Evolutionary conservation across 2,797 vertebrate species (phyloP).

Genomic region (Channa striata): DNA sequence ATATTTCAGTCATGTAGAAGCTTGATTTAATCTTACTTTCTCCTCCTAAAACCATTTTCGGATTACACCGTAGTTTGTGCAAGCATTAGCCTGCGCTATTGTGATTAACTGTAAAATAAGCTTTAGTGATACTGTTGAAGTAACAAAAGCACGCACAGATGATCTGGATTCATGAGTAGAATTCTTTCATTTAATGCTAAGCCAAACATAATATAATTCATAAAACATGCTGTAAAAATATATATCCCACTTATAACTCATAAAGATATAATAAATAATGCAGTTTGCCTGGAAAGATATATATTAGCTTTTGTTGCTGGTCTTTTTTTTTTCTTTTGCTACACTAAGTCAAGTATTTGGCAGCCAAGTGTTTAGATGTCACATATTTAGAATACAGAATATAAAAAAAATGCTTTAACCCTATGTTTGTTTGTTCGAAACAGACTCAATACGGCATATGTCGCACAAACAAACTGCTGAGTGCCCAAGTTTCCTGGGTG

Average conservation of each 20-base stretch:
- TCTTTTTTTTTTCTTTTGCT: background rate
- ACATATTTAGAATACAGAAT: background rate
- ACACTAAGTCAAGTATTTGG: background rate
- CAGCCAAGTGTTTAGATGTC: too few species aligned
- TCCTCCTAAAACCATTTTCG: constrained; percentile 18
- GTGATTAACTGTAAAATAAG: constrained; percentile 14
- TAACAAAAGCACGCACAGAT: background rate
- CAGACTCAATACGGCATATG: background rate
- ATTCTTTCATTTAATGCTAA: background rate
- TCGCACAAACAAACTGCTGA: background rate
- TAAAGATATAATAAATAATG: background rate
- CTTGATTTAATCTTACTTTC: constrained; percentile 59
- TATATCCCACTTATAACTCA: background rate
- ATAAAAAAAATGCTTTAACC: background rate
- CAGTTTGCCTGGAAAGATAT: background rate
- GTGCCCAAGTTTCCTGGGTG: constrained; percentile 4
- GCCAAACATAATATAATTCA: background rate
- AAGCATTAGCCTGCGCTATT: constrained; percentile 20
- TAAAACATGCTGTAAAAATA: background rate
- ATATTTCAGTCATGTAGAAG: constrained; percentile 52
- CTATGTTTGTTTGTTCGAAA: background rate
- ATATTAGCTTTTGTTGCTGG: background rate
- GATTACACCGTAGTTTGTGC: constrained; percentile 27
- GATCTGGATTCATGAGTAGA: background rate
- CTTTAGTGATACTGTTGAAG: constrained; percentile 4